phyloP scores from a whole-genome alignment of 2,113 vertebrate species.

The Thomomys bottae region DNA sequence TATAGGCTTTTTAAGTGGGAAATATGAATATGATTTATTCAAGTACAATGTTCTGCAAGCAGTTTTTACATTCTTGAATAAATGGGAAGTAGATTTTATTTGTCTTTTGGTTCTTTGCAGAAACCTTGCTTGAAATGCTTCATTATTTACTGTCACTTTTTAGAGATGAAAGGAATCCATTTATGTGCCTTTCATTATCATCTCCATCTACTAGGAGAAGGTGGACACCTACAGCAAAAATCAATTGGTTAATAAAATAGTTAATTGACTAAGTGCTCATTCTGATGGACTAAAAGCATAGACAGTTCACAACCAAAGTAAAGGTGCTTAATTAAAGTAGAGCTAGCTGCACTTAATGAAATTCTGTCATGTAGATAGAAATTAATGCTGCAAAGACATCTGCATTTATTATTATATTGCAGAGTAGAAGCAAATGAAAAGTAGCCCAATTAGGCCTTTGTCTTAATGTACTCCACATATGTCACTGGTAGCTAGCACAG shows the following conservation, averaged over 20 bases:
- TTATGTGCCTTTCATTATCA: constrained; percentile 83
- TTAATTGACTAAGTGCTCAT: constrained; percentile 87
- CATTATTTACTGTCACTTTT: constrained; percentile 86
- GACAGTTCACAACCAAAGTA: constrained; percentile 81
- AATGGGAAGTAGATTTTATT: constrained; percentile 81
- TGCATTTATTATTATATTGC: constrained; percentile 72
- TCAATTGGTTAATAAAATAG: constrained; percentile 89
- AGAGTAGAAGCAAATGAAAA: constrained; percentile 70
- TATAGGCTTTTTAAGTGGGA: constrained; percentile 77
- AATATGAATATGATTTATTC: constrained; percentile 84
- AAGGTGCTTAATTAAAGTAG: constrained; percentile 83
- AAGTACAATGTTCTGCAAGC: constrained; percentile 76
- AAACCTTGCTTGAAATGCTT: constrained; percentile 82
- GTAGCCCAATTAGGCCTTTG: constrained; percentile 65
- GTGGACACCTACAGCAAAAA: constrained; percentile 82
- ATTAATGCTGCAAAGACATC: constrained; percentile 73
- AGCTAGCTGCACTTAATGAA: constrained; percentile 72
- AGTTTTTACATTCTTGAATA: constrained; percentile 82
- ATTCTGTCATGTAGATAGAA: constrained; percentile 73
- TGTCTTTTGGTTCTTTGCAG: constrained; percentile 77
- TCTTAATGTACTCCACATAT: constrained; percentile 45
- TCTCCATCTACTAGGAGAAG: constrained; percentile 80
- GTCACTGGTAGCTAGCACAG: neutral
- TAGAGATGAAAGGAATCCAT: constrained; percentile 84
- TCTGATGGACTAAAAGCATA: constrained; percentile 80